Base-by-base conservation (phyloP, 1,140 invertebrate species). In the Luehdorfia chinensis region DNA sequence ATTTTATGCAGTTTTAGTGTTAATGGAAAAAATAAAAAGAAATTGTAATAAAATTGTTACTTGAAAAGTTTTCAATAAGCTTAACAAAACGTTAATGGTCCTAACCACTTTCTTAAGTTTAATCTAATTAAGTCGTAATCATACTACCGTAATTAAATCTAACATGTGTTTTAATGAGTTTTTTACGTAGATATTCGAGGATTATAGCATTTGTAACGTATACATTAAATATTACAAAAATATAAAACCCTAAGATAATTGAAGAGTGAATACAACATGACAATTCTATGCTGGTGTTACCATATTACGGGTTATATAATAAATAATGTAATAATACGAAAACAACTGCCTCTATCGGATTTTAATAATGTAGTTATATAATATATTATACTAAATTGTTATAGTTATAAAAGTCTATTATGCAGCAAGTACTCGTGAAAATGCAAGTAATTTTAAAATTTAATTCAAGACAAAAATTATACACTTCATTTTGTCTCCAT, bases 1-100 rank as follows among this genome's bases (percentile, higher is more conserved):
- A 31, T 59, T 62, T 27, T 43, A 43, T 30, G 4, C 28, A 43
- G 7, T 15, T 43, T 25, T 11, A 11, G 23, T 43, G 5, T 16
- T 18, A 33, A 16, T 31, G 9, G 2, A 31, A 31, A 12, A 31
- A 9, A 31, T 13, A 2, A 7, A 27, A 3, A 27, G 1, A 27
- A 27, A 3, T 27, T 6, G 9, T n/a, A 27, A 31, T 31, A 9
- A 9, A 4, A 31, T 9, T 13, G 4, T 11, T 31, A 12, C 19
- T 8, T 11, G 28, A 9, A 31, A 31, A 31, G 11, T 31, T 31
- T 31, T 13, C 28, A 31, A 31, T 31, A 31, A 31, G 9, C n/a
- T 11, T 31, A 9, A 31, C 28, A n/a, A 31, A 31, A 31, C 28
- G 23, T 4, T 2, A 12, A 1, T 11, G 4, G 11, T 31, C n/a